These are phyloP conservation scores for Hemichromis elongatus DNA, from an alignment of 2,113 vertebrate genomes.

Conservation along the genomic window DNA sequence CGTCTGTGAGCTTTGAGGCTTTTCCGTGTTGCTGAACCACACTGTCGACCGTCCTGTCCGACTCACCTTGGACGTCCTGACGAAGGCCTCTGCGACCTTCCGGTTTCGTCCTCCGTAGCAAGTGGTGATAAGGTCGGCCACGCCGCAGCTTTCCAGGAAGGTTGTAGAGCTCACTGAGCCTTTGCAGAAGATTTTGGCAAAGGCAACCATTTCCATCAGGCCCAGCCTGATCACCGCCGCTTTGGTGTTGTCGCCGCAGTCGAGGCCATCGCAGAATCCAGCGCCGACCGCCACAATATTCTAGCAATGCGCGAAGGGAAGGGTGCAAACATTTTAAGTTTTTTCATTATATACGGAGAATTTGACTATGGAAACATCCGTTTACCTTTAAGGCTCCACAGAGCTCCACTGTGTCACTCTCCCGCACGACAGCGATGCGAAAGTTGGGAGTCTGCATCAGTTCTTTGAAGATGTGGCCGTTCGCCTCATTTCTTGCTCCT, in stretches of 20 bases:
- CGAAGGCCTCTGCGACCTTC: constrained; percentile 83
- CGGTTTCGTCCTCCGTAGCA: constrained; percentile 86
- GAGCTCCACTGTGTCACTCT: constrained; percentile 81
- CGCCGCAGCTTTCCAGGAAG: constrained; percentile 86
- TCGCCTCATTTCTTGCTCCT: constrained; percentile 75
- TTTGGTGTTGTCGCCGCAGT: constrained; percentile 84
- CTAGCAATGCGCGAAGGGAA: constrained; percentile 38
- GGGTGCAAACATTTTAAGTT: not conserved
- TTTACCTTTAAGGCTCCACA: constrained; percentile 84
- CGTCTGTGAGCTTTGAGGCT: not conserved
- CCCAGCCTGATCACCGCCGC: constrained; percentile 85
- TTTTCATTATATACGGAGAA: not conserved
- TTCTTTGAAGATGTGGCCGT: constrained; percentile 80
- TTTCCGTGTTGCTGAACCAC: not conserved
- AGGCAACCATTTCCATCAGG: constrained; percentile 89
- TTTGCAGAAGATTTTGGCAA: constrained; percentile 81
- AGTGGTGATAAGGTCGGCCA: constrained; percentile 86
- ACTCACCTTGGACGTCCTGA: constrained; percentile 76
- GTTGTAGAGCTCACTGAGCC: constrained; percentile 66
- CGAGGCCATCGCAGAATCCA: constrained; percentile 83
- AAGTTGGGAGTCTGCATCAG: constrained; percentile 83
- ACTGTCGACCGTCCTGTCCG: not conserved
- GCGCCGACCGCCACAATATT: constrained; percentile 85
- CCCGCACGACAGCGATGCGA: constrained; percentile 78
- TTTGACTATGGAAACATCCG: not conserved